Evolutionary conservation across 37 sponge, comb jelly and placozoan species (phyloP).

Genomic region (Hexactinellida sp.): DNA sequence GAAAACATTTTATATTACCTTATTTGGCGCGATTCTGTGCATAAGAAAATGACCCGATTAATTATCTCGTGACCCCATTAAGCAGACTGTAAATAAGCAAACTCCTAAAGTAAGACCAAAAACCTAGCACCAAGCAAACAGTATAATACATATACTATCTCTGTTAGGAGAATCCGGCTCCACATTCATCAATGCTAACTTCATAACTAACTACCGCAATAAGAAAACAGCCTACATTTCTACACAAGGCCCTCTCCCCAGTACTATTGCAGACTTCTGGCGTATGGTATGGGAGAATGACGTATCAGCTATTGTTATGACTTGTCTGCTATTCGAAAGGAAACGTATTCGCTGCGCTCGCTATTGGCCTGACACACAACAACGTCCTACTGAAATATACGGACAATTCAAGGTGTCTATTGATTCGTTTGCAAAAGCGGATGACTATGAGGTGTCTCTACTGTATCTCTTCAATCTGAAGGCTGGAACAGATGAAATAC

Average conservation of each 20-base stretch:
- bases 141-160: neutral
- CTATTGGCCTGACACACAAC: constrained; percentile 13
- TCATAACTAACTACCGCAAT: neutral
- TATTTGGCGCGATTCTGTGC: no score
- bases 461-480: constrained; percentile 1
- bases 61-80: no score
- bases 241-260: neutral
- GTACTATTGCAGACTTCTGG: constrained; percentile 18
- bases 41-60: no score
- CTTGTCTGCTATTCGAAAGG: neutral
- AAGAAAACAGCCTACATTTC: constrained; percentile 9
- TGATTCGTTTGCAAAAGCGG: neutral
- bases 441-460: neutral
- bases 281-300: constrained; percentile 17
- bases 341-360: neutral
- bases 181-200: constrained; percentile 17
- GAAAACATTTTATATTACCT: no score
- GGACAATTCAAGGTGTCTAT: neutral
- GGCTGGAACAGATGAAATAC: neutral
- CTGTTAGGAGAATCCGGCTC: neutral
- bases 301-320: constrained; percentile 1
- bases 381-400: constrained; percentile 8
- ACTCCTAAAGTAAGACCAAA: no score
- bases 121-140: no score
- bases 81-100: no score